Conservation (phyloP, 2,888 invertebrate genomes). For the Diadegma fenestrale region DNA sequence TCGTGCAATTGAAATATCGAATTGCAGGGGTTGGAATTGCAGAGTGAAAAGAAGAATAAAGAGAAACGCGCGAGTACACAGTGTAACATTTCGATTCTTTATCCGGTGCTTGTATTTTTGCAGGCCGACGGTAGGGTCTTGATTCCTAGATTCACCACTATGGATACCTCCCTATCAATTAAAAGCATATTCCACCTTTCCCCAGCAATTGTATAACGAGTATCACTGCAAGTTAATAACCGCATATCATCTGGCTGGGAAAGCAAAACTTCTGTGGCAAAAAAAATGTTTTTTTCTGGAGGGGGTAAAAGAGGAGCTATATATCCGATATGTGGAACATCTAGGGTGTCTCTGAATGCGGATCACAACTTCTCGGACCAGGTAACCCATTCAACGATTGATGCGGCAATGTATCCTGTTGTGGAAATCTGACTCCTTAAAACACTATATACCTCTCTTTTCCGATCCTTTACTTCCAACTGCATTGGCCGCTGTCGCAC, state of each 20-base stretch:
- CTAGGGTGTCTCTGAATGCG: not conserved
- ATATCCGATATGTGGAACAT: not conserved
- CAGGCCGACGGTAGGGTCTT: not conserved
- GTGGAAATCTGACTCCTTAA: too few species aligned
- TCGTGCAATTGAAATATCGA: slow-evolving; percentile 56
- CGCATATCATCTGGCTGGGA: slow-evolving; percentile 78
- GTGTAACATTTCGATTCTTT: slow-evolving; percentile 25
- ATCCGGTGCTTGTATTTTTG: slow-evolving; percentile 42
- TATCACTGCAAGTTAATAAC: slow-evolving; percentile 69
- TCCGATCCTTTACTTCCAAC: too few species aligned
- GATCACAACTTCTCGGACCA: not conserved
- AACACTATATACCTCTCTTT: too few species aligned
- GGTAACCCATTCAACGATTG: too few species aligned
- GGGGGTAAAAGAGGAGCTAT: not conserved
- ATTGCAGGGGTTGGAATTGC: slow-evolving; percentile 39
- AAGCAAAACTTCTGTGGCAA: slow-evolving; percentile 44
- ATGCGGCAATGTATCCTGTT: too few species aligned
- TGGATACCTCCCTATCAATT: slow-evolving; percentile 1
- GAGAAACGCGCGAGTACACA: not conserved
- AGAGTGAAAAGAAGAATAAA: slow-evolving; percentile 15
- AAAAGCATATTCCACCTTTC: slow-evolving; percentile 42
- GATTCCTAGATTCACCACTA: slow-evolving; percentile 33
- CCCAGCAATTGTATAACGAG: slow-evolving; percentile 49
- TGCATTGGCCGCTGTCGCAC: too few species aligned
- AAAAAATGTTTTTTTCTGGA: not conserved